Conservation (phyloP, 2,113 vertebrate genomes). For the Chamaetylas fuelleborni region DNA sequence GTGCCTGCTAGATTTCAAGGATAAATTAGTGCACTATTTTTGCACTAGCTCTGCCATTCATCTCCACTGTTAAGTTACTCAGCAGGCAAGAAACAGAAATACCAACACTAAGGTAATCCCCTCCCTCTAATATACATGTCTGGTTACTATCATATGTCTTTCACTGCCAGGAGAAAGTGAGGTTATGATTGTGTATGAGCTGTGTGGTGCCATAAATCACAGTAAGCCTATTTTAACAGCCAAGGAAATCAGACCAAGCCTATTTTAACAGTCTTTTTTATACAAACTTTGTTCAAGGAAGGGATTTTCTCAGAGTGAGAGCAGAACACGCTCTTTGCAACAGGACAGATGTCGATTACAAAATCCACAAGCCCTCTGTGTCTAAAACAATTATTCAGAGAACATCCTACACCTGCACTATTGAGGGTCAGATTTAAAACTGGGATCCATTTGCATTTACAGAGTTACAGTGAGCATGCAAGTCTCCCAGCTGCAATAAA, state of each 20-base stretch:
- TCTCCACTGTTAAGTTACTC: background rate
- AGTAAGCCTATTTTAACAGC: background rate
- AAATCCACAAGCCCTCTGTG: background rate
- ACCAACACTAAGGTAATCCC: background rate
- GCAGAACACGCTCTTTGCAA: background rate
- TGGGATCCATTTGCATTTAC: background rate
- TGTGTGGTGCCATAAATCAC: background rate
- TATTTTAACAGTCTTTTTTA: background rate
- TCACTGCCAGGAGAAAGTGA: background rate
- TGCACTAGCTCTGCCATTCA: background rate
- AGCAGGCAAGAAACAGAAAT: background rate
- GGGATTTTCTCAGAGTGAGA: background rate
- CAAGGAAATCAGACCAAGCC: background rate
- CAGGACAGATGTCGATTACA: rapidly evolving
- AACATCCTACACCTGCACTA: background rate
- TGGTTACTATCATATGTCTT: background rate
- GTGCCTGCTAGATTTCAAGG: background rate
- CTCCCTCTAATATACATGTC: background rate
- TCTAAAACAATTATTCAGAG: background rate
- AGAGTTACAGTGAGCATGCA: background rate
- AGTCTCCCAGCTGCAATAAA: background rate
- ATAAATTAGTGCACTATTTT: background rate
- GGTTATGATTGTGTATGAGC: background rate
- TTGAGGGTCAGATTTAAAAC: background rate
- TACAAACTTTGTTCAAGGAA: background rate